phyloP scores from a whole-genome alignment of 2,113 vertebrate species.

The Tychaedon coryphoeus region DNA sequence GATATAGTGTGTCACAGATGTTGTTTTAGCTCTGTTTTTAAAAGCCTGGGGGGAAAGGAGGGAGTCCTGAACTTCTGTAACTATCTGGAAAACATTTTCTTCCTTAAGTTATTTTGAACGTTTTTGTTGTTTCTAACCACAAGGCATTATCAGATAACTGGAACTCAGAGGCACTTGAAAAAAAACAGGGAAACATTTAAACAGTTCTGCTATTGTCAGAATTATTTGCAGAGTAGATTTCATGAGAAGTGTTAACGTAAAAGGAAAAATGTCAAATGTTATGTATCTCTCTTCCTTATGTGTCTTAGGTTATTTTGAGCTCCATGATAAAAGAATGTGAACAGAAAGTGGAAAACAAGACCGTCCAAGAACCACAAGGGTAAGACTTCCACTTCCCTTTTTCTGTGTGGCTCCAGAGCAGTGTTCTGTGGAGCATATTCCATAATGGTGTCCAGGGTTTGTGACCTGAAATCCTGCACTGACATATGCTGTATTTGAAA shows the following conservation, averaged over 20 bases:
- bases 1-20: not conserved
- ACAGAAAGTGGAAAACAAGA: constrained; percentile 97
- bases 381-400: constrained; percentile 68
- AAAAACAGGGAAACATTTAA: not conserved
- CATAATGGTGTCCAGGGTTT: not conserved
- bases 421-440: not conserved
- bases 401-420: not conserved
- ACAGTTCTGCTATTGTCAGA: not conserved
- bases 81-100: not conserved
- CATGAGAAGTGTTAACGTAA: not conserved
- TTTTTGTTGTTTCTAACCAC: not conserved
- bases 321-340: constrained; percentile 99
- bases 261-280: not conserved
- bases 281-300: not conserved
- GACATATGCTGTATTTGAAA: not conserved
- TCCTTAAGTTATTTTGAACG: not conserved
- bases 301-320: constrained; percentile 91
- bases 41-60: not conserved
- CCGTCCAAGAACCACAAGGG: constrained; percentile 93
- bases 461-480: not conserved
- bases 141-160: not conserved
- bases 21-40: not conserved
- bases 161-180: not conserved
- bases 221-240: not conserved
- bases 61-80: not conserved